These are phyloP conservation scores for Elgaria multicarinata DNA, from an alignment of 2,113 vertebrate species.

Conservation along the genomic window DNA sequence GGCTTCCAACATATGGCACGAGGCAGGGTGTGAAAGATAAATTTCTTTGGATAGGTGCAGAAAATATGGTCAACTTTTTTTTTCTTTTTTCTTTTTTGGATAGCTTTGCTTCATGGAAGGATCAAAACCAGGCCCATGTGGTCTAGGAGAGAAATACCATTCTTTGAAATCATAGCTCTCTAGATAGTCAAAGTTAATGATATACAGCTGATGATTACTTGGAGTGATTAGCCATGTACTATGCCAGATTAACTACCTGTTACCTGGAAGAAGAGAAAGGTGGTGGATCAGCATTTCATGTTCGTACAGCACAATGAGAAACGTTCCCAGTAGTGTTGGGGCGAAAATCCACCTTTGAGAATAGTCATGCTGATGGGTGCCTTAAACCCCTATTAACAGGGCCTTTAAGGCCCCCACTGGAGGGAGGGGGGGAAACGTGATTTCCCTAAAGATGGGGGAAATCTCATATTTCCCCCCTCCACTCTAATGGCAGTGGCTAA, in stretches of 20 bases:
- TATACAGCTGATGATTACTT: slow-evolving; percentile 21
- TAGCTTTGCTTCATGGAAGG: slow-evolving; percentile 62
- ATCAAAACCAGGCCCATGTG: slow-evolving; percentile 59
- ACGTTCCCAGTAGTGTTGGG: too few species aligned
- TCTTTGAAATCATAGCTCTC: slow-evolving; percentile 34
- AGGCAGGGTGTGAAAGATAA: slow-evolving; percentile 77
- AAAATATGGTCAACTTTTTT: slow-evolving; percentile 65
- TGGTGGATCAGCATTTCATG: not conserved
- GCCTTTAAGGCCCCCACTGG: too few species aligned
- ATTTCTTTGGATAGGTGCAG: slow-evolving; percentile 74
- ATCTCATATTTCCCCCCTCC: too few species aligned
- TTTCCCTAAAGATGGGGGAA: too few species aligned
- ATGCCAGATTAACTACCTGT: accelerated
- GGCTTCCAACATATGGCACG: slow-evolving; percentile 71
- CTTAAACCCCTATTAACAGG: too few species aligned
- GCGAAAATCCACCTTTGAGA: too few species aligned
- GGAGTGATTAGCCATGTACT: slow-evolving; percentile 21
- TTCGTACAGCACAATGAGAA: not conserved
- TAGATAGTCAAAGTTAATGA: slow-evolving; percentile 44
- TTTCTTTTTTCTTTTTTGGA: slow-evolving; percentile 26
- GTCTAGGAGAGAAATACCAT: slow-evolving; percentile 56
- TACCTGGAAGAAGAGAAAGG: not conserved
- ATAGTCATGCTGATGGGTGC: too few species aligned
- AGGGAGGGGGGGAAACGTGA: too few species aligned
- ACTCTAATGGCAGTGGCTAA: too few species aligned